Conservation (phyloP, 2,888 invertebrate genomes). For the Sarcophaga subvicina region DNA sequence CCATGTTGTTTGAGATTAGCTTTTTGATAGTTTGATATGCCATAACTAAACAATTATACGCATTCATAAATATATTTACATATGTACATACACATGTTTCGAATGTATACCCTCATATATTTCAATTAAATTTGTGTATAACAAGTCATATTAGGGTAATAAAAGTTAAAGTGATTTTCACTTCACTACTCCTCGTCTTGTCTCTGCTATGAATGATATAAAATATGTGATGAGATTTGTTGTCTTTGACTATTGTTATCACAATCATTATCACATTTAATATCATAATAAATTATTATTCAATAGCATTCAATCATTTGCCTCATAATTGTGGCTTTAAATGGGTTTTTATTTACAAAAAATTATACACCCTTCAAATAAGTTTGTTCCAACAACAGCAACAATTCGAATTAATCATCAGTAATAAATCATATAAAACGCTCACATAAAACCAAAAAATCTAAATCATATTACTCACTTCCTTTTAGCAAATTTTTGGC, state of each 20-base stretch:
- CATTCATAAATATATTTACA: not conserved
- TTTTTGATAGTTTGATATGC: slow-evolving; percentile 62
- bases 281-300: not conserved
- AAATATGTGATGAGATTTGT: too few relatives aligned
- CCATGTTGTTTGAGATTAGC: slow-evolving; percentile 58
- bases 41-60: slow-evolving; percentile 7
- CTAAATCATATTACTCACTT: too few relatives aligned
- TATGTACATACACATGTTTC: not conserved
- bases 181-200: too few relatives aligned
- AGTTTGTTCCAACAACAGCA: not conserved
- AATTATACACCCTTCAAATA: not conserved
- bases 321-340: not conserved
- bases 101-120: too few relatives aligned
- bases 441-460: too few relatives aligned
- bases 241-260: too few relatives aligned
- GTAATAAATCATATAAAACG: too few relatives aligned
- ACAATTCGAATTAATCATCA: too few relatives aligned
- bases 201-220: too few relatives aligned
- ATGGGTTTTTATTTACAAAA: not conserved
- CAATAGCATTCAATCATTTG: not conserved
- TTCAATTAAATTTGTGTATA: not conserved
- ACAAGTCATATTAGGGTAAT: not conserved
- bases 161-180: not conserved
- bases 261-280: not conserved
- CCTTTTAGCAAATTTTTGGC: too few relatives aligned